Evolutionary conservation across 2,113 vertebrate genomes (phyloP).

Genomic region (Heterotilapia buettikoferi): DNA sequence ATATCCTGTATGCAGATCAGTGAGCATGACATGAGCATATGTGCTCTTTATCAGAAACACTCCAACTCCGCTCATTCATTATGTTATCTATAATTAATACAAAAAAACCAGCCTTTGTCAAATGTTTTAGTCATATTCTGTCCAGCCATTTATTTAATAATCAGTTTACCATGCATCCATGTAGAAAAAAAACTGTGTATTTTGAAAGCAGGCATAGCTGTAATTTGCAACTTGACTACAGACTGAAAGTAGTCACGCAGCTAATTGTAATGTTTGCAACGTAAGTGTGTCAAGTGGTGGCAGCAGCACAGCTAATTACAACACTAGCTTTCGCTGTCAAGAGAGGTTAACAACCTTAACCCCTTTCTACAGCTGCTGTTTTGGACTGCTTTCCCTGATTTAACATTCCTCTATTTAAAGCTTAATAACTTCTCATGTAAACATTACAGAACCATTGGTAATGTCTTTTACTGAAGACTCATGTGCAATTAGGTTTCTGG

Average conservation of each 20-base stretch:
- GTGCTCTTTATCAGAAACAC: neutral
- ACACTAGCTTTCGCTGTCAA: neutral
- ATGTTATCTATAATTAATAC: neutral
- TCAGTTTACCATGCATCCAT: neutral
- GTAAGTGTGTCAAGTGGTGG: neutral
- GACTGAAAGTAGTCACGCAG: neutral
- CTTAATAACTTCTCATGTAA: neutral
- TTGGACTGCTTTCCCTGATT: neutral
- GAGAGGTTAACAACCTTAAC: neutral
- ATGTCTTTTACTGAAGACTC: neutral
- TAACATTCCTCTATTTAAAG: neutral
- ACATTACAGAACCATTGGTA: neutral
- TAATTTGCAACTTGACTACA: neutral
- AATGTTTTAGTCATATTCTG: neutral
- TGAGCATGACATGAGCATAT: neutral
- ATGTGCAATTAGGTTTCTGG: neutral
- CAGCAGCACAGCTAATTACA: neutral
- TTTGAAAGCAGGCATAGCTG: neutral
- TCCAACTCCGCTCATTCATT: neutral
- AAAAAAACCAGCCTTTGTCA: neutral
- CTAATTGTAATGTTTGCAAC: neutral
- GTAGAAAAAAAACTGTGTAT: neutral
- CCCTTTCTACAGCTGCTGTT: neutral
- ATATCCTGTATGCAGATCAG: neutral
- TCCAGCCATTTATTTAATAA: neutral